These are phyloP conservation scores for Syrista parreyssii DNA, from an alignment of 2,888 invertebrate species.

Conservation along the genomic window DNA sequence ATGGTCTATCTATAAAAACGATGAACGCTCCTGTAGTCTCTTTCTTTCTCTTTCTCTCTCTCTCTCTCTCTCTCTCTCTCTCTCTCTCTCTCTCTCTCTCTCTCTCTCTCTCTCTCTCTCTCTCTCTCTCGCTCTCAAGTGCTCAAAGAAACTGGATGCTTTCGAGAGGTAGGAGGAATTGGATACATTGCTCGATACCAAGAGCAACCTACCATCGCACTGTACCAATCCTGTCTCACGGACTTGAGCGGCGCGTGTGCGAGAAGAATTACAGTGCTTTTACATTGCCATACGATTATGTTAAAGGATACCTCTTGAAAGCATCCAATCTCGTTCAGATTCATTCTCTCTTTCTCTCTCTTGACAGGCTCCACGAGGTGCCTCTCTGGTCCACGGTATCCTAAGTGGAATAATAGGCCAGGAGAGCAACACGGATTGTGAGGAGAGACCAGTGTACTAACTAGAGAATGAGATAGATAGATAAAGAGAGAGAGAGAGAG, in stretches of 20 bases:
- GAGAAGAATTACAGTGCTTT: too few species aligned
- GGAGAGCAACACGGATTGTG: constrained; percentile 43
- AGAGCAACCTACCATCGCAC: too few species aligned
- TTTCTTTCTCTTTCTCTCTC: constrained; percentile 20
- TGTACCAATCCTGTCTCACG: too few species aligned
- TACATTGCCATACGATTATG: too few species aligned
- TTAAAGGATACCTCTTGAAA: constrained; percentile 56
- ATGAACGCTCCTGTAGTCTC: constrained; percentile 8
- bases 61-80: background rate
- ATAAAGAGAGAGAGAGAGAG: background rate
- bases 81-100: constrained; percentile 18
- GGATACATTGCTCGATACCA: too few species aligned
- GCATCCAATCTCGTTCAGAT: constrained; percentile 45
- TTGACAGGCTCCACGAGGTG: constrained; percentile 12
- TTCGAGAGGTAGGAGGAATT: too few species aligned
- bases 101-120: constrained; percentile 5
- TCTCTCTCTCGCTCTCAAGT: constrained; percentile 13
- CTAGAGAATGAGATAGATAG: background rate
- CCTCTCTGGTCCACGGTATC: constrained; percentile 16
- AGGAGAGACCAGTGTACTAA: constrained; percentile 19
- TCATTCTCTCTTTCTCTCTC: constrained; percentile 17
- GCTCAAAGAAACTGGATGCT: constrained; percentile 12
- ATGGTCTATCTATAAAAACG: constrained; percentile 5
- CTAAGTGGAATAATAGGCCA: constrained; percentile 56
- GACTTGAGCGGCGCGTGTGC: too few species aligned